Evolutionary conservation across 2,113 vertebrate species (phyloP), one percentile per base, ranked within the genome.

Genomic region (Anthoscopus minutus): DNA sequence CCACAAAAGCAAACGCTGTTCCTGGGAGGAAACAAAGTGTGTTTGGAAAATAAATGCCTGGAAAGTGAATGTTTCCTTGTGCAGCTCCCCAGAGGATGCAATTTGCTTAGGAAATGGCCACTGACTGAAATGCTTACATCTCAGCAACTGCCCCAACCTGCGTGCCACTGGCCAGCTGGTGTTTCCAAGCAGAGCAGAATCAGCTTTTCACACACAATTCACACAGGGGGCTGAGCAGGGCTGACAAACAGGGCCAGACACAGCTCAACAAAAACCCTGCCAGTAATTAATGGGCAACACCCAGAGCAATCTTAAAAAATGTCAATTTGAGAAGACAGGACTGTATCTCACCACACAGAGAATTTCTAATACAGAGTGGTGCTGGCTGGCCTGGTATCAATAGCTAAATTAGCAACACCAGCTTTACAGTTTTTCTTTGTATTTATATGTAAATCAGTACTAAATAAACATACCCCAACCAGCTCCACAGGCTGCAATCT

Each of bases 391-490:
- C 9, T 4, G 2, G 3, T 22, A 72, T 28, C 86, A 58, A 60
- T 4, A 58, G 51, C 54, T 37, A 14, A 81, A 93, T 87, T 70
- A 87, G 66, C 66, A 91, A 42, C 74, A 62, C 21, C 24, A 48
- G 23, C 14, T 57, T 60, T 3, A 1, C 35, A 25, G 16, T 50
- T 81, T 71, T 66, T 9, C 58, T 94, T 72, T 81, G 73, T 86
- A 96, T 95, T 94, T 94, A 76, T 56, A 95, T 25, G 88, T 85
- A 95, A 96, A 95, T 94, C 84, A 87, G 60, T 17, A 42, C 22
- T 58, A 86, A 82, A 60, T n/a, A 93, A 93, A 76, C 78, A 83
- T 9, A 57, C 5, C 57, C 84, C 18, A 94, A 66, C 33, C 51
- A 80, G 73, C 64, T 94, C 87, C 73, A 66, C 62, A 28, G 86